Percentiles rank a stretch among this genome's conserved stretches.
Evolutionary conservation across 2,888 invertebrate genomes (phyloP).

Genomic region (Nephrotoma guestfalica): DNA sequence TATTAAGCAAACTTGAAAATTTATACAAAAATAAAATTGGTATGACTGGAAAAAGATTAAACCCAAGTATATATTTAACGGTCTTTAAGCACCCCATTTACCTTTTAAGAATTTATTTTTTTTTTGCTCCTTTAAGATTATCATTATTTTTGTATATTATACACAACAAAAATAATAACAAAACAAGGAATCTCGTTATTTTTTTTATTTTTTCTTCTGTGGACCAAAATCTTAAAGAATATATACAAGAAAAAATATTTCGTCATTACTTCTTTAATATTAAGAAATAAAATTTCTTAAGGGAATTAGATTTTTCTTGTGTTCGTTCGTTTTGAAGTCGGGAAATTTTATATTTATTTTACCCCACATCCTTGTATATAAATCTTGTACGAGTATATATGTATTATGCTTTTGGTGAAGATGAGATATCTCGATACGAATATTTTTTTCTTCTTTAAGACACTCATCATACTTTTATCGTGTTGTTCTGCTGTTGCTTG

Average conservation of each 20-base stretch:
- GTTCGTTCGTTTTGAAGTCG: neutral
- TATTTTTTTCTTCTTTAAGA: neutral
- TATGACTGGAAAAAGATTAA: neutral
- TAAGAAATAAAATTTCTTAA: neutral
- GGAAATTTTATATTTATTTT: neutral
- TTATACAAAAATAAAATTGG: neutral
- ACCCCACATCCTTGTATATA: neutral
- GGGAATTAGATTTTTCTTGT: neutral
- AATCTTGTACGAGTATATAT: neutral
- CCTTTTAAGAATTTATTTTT: neutral
- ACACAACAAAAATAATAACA: neutral
- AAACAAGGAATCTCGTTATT: neutral
- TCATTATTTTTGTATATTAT: neutral
- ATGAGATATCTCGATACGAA: neutral
- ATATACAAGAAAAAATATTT: neutral
- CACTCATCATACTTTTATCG: neutral
- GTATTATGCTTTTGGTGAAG: neutral
- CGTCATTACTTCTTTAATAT: neutral
- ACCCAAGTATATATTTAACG: neutral
- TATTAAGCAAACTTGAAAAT: neutral
- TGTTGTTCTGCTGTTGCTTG: neutral
- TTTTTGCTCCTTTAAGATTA: neutral
- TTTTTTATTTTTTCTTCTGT: neutral
- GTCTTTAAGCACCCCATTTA: neutral
- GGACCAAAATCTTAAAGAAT: neutral